phyloP scores from a whole-genome alignment of 2,797 vertebrate genomes.

The Heteromormyrus szaboi region DNA sequence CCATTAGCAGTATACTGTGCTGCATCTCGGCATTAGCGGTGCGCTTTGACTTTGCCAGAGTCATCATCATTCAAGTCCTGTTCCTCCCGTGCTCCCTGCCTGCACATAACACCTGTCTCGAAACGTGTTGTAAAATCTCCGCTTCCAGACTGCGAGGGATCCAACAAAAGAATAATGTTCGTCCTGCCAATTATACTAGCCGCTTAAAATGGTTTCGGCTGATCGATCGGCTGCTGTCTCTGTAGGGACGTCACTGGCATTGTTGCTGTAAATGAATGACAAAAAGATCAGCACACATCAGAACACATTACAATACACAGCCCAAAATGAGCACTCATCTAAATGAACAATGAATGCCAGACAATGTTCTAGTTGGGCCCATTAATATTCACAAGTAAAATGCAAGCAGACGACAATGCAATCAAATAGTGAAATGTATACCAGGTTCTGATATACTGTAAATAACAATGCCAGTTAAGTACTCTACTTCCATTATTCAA shows the following conservation, averaged over 20 bases:
- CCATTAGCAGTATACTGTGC: neutral
- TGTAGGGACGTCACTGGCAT: neutral
- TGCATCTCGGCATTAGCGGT: neutral
- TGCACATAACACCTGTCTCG: neutral
- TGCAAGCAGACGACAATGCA: neutral
- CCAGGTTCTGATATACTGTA: neutral
- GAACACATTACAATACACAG: neutral
- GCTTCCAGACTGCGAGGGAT: neutral
- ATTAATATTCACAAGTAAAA: conserved; percentile 18
- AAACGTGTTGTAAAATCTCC: neutral
- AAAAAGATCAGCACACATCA: neutral
- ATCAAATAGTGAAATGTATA: neutral
- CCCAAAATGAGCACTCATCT: neutral
- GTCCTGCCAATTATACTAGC: neutral
- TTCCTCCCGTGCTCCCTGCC: neutral
- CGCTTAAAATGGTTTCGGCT: neutral
- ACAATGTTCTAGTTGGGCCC: neutral
- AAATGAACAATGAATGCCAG: conserved; percentile 1
- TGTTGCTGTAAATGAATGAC: neutral
- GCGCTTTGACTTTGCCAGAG: conserved; percentile 9
- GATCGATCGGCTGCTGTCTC: neutral
- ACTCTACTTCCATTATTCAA: conserved; percentile 3
- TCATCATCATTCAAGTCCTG: neutral
- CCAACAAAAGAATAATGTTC: neutral
- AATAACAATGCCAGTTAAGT: conserved; percentile 13